Evolutionary conservation across 2,797 vertebrate species (phyloP), one percentile per base, ranked within the genome.

Genomic region (Xerus rutilus): DNA sequence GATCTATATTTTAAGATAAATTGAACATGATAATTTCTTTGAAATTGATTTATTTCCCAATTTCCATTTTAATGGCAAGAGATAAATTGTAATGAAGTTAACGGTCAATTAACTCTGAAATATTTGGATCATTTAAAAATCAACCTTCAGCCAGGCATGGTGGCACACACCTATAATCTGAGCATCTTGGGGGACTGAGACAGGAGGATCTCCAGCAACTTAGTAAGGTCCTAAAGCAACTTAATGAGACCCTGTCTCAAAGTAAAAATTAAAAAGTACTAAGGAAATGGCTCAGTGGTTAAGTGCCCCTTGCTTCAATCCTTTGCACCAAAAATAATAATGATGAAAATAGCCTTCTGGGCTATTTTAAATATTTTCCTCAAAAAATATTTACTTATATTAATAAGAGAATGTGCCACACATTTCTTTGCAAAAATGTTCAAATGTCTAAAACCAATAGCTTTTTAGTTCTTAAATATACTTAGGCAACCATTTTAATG

Each of bases 371-470:
- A 21, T 96, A 96, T 67, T 93, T 82, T 81, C 62, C 25, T 86
- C 28, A 89, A 92, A 93, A 54, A 82, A 83, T 7, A 52, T 18
- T 87, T 77, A 35, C 25, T 95, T n/a, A 81, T 86, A 77, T 86
- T 92, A 91, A 67, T 93, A 72, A 47, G 93, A 89, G 23, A 57
- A 62, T 84, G 35, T 84, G 35, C 52, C 78, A 94, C 6, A 86
- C 17, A 92, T 94, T 86, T 95, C 74, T 92, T 95, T 85, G 85
- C 52, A 87, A 62, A 93, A 93, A 23, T 84, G 21, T 83, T 91
- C 23, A 83, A 39, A n/a, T 95, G 43, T 14, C n/a, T 70, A 21
- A 82, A 18, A 39, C 35, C 65, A 87, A 0, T 91, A 76, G 78
- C 7, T 43, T 91, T 91, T 32, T 83, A 65, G 3, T 89, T 95